phyloP scores from a whole-genome alignment of 2,113 vertebrate species.

The Arizona elegans region DNA sequence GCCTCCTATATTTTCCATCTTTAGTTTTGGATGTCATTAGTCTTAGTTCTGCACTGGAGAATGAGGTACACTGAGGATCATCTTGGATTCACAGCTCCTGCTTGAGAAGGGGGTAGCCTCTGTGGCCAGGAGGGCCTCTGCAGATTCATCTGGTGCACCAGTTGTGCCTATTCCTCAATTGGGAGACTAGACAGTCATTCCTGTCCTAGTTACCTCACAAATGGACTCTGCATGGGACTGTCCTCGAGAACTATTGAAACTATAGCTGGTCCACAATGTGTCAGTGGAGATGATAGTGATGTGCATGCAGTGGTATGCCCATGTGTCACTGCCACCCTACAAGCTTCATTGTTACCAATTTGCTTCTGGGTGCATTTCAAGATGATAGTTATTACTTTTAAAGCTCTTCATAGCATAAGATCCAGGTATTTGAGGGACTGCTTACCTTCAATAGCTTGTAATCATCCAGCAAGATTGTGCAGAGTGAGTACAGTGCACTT shows the following conservation, averaged over 20 bases:
- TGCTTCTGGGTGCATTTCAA: not conserved
- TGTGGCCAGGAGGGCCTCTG: not conserved
- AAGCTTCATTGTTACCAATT: not conserved
- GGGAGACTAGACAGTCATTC: not conserved
- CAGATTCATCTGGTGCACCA: not conserved
- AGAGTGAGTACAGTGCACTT: not conserved
- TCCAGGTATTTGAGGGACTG: not conserved
- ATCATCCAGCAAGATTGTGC: not conserved
- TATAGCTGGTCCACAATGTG: not conserved
- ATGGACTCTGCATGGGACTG: not conserved
- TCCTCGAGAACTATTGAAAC: not conserved
- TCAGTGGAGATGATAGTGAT: not conserved
- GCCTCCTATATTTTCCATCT: not conserved
- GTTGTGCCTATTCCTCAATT: not conserved
- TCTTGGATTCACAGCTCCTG: not conserved
- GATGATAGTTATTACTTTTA: not conserved
- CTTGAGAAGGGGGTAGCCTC: not conserved
- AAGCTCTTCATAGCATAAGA: not conserved
- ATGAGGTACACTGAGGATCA: not conserved
- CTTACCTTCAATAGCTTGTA: not conserved
- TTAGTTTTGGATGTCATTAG: not conserved
- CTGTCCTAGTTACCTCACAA: not conserved
- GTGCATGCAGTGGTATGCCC: not conserved
- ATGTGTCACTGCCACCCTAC: not conserved
- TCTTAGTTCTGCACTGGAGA: not conserved